These are phyloP conservation scores for Tamias sibiricus DNA, from an alignment of 2,113 vertebrate genomes.

Conservation along the genomic window DNA sequence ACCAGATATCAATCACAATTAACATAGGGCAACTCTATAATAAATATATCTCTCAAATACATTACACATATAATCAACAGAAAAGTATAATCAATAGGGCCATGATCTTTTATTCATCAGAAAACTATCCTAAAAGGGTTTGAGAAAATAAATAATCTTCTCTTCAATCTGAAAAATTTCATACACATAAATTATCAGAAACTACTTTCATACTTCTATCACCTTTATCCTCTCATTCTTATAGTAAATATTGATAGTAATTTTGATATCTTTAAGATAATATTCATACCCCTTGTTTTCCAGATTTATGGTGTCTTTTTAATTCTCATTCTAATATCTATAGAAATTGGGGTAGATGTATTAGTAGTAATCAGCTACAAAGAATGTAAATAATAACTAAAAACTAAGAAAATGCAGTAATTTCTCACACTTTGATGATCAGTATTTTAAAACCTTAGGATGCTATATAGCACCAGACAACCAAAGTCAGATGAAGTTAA, in stretches of 20 bases:
- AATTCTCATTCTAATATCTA: background rate
- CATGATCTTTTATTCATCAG: too few species aligned
- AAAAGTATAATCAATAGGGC: too few species aligned
- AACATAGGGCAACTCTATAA: too few species aligned
- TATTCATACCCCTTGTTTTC: background rate
- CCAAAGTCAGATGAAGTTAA: slow-evolving; percentile 45
- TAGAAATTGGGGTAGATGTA: background rate
- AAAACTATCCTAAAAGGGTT: too few species aligned
- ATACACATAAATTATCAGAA: background rate
- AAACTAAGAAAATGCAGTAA: background rate
- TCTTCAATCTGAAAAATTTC: slow-evolving; percentile 21
- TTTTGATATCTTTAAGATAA: background rate
- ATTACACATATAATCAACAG: too few species aligned
- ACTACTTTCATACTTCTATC: background rate
- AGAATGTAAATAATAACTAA: slow-evolving; percentile 34
- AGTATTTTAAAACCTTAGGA: slow-evolving; percentile 57
- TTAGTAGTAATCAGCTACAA: slow-evolving; percentile 7
- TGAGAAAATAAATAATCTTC: background rate
- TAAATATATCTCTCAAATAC: too few species aligned
- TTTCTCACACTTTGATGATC: slow-evolving; percentile 20
- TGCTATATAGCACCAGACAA: slow-evolving; percentile 46
- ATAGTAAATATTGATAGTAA: background rate
- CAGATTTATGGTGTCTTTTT: background rate
- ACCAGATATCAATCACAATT: too few species aligned
- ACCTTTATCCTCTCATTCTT: background rate